Base-by-base conservation (phyloP, 23 tunicate species). In the Botrylloides violaceus region DNA sequence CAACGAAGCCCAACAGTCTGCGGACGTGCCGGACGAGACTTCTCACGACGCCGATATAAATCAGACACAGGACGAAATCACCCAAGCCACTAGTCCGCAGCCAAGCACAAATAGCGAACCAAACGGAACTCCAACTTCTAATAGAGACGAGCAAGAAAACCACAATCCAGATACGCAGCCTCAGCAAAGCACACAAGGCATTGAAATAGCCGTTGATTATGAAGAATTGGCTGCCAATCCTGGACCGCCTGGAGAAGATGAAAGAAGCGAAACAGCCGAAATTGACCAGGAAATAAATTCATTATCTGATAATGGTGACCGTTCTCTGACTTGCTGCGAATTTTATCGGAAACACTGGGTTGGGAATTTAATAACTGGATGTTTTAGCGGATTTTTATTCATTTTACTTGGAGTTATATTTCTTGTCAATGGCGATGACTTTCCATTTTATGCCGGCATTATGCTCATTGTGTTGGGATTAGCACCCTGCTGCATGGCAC, bases 331-430 rank as follows among this genome's bases (percentile, higher is more conserved):
- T 12, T 68, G 74, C 37, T 68, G 74, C 57, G 65, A 80, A 9
- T 87, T 81, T 43, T 87, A 87, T 75, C 34, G 83, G 12, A 76
- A 53, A 19, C 86, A 87, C 36, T 81, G 86, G 86, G 27, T 87
- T 2, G 87, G 95, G 21, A 85, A 87, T 32, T 81, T 78, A 38
- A 48, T 81, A 4, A 73, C 87, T 4, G 87, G 83, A 4, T 47
- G 80, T 24, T 55, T 87, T 19, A 87, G 84, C 19, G 86, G 86
- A 21, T 36, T 77, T 29, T 34, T 87, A 7, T 87, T 87, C 71
- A 21, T 87, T 30, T 20, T 73, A 20, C 70, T 87, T 27, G 95
- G 95, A 62, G 55, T 81, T 29, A 76, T 81, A 15, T 81, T 87
- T 36, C 36, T 75, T 0, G 76, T 81, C 31, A 58, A 50, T 35